A percentile compares a stretch with the other conserved stretches of the same genome.
These are phyloP conservation scores for Drosophila chauvacae DNA, from an alignment of 1,140 invertebrate species.

Conservation along the genomic window DNA sequence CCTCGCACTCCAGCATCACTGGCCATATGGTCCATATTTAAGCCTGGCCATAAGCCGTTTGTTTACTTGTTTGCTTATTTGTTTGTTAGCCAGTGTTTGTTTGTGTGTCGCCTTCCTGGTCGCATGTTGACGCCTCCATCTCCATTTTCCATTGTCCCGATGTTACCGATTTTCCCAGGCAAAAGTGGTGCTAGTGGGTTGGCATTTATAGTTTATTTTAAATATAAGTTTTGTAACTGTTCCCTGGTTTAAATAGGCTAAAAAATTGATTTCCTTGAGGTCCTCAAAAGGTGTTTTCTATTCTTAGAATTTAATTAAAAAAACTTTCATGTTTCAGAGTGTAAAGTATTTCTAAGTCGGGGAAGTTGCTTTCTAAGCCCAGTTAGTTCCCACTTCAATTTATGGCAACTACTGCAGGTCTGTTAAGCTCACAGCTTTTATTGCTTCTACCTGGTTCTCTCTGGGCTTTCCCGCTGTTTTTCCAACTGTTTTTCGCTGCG, in stretches of 20 bases:
- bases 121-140: background rate
- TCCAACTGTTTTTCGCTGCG: slow-evolving; percentile 3
- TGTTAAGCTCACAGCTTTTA: background rate
- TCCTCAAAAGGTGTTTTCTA: background rate
- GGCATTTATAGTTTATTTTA: too few relatives aligned
- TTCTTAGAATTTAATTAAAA: background rate
- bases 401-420: slow-evolving; percentile 9
- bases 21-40: slow-evolving; percentile 32
- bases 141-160: background rate
- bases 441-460: background rate
- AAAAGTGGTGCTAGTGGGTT: background rate
- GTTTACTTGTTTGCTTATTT: slow-evolving; percentile 26
- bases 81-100: slow-evolving; percentile 15
- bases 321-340: background rate
- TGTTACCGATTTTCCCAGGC: background rate
- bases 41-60: slow-evolving; percentile 59
- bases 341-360: background rate
- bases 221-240: background rate
- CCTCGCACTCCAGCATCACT: slow-evolving; percentile 3
- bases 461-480: slow-evolving; percentile 1
- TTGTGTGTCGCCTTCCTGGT: slow-evolving; percentile 16
- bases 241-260: background rate
- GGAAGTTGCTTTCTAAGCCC: background rate
- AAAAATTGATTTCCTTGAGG: background rate
- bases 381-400: background rate